These are phyloP conservation scores for Himalopsyche kuldschensis DNA, from an alignment of 2,888 invertebrate species.

Conservation along the genomic window DNA sequence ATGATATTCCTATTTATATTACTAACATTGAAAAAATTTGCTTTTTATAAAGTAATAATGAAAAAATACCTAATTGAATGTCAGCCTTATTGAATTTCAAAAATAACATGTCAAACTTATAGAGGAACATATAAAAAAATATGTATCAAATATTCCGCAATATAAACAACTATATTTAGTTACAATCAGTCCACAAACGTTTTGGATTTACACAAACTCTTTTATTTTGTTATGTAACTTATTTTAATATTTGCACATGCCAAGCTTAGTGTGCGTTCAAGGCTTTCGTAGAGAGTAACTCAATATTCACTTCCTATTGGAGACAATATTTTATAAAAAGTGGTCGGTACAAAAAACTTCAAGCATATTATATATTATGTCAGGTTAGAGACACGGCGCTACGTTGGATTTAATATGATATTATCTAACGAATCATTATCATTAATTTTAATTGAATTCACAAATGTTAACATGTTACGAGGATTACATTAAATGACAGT, in stretches of 20 bases:
- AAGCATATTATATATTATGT: too few relatives aligned
- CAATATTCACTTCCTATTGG: neutral
- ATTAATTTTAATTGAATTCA: too few relatives aligned
- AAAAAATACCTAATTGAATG: neutral
- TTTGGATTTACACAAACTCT: too few relatives aligned
- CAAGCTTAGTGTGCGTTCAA: neutral
- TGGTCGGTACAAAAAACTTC: neutral
- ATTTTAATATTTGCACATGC: neutral
- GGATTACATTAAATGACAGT: too few relatives aligned
- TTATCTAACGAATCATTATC: too few relatives aligned
- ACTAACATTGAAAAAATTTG: too few relatives aligned
- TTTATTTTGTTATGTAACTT: too few relatives aligned
- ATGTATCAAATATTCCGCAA: neutral
- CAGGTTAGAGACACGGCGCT: too few relatives aligned
- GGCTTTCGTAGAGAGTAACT: neutral
- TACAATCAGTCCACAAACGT: neutral
- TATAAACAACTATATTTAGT: neutral
- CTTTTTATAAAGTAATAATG: neutral
- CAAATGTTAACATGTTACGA: too few relatives aligned
- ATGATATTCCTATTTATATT: too few relatives aligned
- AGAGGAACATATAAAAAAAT: neutral
- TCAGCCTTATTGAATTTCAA: neutral
- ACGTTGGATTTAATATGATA: too few relatives aligned
- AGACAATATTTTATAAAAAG: neutral
- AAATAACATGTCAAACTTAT: neutral